Base-by-base conservation (phyloP, 2,888 invertebrate genomes). In the Rosalia funebris region DNA sequence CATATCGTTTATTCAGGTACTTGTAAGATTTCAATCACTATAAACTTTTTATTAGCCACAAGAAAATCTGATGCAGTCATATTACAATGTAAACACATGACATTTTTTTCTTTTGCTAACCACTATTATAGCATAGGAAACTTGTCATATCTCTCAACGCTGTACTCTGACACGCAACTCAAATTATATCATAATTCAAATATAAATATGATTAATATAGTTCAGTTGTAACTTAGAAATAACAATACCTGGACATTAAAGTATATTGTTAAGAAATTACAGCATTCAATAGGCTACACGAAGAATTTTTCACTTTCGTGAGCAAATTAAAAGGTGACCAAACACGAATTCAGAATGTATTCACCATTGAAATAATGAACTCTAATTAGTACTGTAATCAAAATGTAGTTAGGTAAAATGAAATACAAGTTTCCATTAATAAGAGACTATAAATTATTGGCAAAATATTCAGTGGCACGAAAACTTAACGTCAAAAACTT, bases 371-470 rank as follows among this genome's bases (percentile, higher is more conserved):
- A 50, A 39, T 50, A 50, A 50, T 50, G 50, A 39, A 7, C 15
- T 14, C 50, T 41, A 39, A 50, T 50, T 50, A 50, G 39, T 39
- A 25, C 10, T 25, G 50, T 50, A 50, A 50, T 39, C 50, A 50
- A 50, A 50, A 50, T 25, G 50, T 50, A 50, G 50, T 50, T 50
- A 50, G 15, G 50, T 39, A 50, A 50, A 50, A 25, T 50, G 48
- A 20, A 50, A 50, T 37, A 50, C 39, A 50, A 39, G 50, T 39
- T 17, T 10, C 15, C 39, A 50, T 50, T 50, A 50, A 50, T 50
- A 39, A 50, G 15, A 12, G 36, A 39, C 50, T 20, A 11, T 25
- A 39, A 39, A 39, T 50, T 46, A 25, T 25, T 50, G 50, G 39
- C 39, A 50, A 39, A 46, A 15, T 31, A 46, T 46, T 46, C 46